phyloP scores from a whole-genome alignment of 2,888 invertebrate genomes.

The Enchytraeus crypticus region DNA sequence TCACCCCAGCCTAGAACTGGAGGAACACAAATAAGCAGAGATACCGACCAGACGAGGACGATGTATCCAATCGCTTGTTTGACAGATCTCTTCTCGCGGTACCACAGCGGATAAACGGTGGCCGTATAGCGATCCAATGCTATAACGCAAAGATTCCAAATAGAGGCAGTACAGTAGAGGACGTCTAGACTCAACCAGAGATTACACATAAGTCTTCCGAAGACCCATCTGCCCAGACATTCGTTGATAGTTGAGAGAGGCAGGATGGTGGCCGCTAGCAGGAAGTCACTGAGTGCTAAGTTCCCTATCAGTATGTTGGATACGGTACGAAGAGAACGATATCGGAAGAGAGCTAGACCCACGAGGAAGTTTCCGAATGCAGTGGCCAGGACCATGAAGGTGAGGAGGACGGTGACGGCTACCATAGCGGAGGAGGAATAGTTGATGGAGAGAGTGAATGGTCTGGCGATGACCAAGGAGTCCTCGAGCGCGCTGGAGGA shows the following conservation, averaged over 20 bases:
- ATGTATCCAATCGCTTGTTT: conserved; percentile 42
- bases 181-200: conserved; percentile 51
- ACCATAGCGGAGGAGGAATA: conserved; percentile 5
- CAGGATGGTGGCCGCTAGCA: conserved; percentile 45
- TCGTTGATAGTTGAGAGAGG: conserved; percentile 45
- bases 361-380: conserved; percentile 41
- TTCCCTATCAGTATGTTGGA: conserved; percentile 49
- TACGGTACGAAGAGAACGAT: conserved; percentile 37
- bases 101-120: conserved; percentile 43
- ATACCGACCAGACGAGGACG: conserved; percentile 46
- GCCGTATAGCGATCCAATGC: conserved; percentile 48
- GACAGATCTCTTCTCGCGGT: conserved; percentile 41
- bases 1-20: conserved; percentile 39
- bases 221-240: conserved; percentile 46
- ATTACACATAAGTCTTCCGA: conserved; percentile 44
- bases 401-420: conserved; percentile 2
- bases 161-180: conserved; percentile 49
- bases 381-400: conserved; percentile 8
- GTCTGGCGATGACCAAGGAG: too few species aligned
- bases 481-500: not conserved
- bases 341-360: conserved; percentile 38
- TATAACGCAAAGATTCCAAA: conserved; percentile 48
- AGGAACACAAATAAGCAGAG: conserved; percentile 45
- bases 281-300: conserved; percentile 46
- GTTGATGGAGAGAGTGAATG: conserved; percentile 11